phyloP scores from a whole-genome alignment of 2,888 invertebrate species.

The Coenonympha glycerion region DNA sequence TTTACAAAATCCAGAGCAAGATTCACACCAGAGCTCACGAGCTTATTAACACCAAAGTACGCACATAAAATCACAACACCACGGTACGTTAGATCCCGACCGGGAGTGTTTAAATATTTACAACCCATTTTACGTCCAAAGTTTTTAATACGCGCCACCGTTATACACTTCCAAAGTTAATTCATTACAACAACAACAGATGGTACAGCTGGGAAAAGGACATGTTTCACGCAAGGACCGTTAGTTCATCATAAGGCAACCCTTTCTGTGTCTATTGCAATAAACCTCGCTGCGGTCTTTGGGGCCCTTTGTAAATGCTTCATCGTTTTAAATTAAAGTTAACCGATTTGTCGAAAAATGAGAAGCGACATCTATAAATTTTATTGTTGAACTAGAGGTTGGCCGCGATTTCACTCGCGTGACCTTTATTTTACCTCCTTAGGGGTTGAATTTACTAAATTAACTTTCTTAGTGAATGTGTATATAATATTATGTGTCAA shows the following conservation, averaged over 20 bases:
- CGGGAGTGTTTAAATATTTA: conserved; percentile 7
- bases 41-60: not conserved
- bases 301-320: not conserved
- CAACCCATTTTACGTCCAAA: conserved; percentile 6
- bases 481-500: too few relatives aligned
- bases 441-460: too few relatives aligned
- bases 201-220: conserved; percentile 6
- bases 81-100: not conserved
- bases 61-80: conserved; percentile 8
- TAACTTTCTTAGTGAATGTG: too few relatives aligned
- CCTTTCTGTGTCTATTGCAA: not conserved
- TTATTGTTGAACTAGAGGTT: too few relatives aligned
- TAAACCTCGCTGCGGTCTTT: not conserved
- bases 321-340: not conserved
- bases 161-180: conserved; percentile 9
- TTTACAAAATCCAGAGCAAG: too few relatives aligned
- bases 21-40: too few relatives aligned
- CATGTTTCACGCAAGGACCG: conserved; percentile 1
- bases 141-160: conserved; percentile 2
- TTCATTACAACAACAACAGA: conserved; percentile 8
- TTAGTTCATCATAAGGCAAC: conserved; percentile 3
- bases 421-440: too few relatives aligned
- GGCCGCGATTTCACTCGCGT: too few relatives aligned
- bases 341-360: too few relatives aligned
- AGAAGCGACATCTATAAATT: too few relatives aligned